Evolutionary conservation across 2,113 vertebrate genomes (phyloP).

Genomic region (Catagonus wagneri): DNA sequence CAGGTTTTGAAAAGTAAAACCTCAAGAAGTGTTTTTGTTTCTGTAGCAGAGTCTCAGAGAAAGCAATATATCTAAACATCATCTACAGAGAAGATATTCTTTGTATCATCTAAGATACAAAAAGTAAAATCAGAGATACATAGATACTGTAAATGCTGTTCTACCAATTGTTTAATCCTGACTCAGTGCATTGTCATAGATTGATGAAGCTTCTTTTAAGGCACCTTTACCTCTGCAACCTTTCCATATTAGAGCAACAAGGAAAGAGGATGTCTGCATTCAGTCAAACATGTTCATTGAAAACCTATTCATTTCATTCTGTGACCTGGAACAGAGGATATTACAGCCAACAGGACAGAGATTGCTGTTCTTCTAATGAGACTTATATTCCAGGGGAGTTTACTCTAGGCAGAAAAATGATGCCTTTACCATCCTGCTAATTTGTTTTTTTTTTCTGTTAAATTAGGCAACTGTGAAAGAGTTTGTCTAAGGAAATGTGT

Average conservation of each 20-base stretch:
- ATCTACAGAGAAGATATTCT: not conserved
- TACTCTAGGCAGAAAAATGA: not conserved
- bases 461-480: not conserved
- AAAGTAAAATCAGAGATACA: not conserved
- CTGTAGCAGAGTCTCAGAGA: not conserved
- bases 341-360: not conserved
- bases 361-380: fast-evolving
- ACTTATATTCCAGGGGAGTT: not conserved
- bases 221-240: fast-evolving
- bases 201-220: not conserved
- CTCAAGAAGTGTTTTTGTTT: not conserved
- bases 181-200: not conserved
- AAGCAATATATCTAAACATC: not conserved
- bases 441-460: not conserved
- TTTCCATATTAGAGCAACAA: not conserved
- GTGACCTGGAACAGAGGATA: not conserved
- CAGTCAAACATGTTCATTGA: not conserved
- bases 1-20: not conserved
- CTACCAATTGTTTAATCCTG: not conserved
- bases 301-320: not conserved
- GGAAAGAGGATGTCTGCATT: not conserved
- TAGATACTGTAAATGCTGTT: not conserved
- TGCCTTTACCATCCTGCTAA: not conserved
- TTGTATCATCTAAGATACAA: not conserved
- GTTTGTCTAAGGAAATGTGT: not conserved